Evolutionary conservation across 2,113 vertebrate genomes (phyloP).

Genomic region (Regulus satrapa): DNA sequence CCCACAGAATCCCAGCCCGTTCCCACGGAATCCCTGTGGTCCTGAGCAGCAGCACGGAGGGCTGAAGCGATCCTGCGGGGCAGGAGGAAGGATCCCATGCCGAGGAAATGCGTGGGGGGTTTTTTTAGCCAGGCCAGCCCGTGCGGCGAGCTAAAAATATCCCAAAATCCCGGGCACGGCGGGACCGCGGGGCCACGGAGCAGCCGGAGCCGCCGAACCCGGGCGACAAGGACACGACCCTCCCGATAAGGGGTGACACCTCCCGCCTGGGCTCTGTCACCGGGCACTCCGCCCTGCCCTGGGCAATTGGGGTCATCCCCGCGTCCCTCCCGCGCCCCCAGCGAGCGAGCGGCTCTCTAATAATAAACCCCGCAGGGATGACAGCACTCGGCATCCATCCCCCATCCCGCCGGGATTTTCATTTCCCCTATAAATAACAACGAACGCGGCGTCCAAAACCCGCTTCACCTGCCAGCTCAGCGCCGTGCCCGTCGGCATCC

Average conservation of each 20-base stretch:
- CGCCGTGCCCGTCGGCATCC: constrained; percentile 80
- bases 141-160: background rate
- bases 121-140: background rate
- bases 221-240: background rate
- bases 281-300: background rate
- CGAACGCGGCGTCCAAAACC: rapidly evolving
- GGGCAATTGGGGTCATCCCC: rapidly evolving
- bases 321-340: background rate
- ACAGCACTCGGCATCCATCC: background rate
- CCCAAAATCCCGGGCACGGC: no score
- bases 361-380: background rate
- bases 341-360: background rate
- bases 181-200: rapidly evolving
- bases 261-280: background rate
- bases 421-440: background rate
- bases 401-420: background rate
- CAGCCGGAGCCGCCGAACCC: background rate
- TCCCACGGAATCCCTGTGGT: rapidly evolving
- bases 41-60: background rate
- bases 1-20: background rate
- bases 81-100: background rate
- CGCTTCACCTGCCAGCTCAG: constrained; percentile 86
- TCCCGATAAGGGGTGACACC: background rate
- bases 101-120: background rate
- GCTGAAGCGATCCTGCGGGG: rapidly evolving